A percentile compares a stretch with the other conserved stretches of the same genome.
phyloP scores from a whole-genome alignment of 1,140 invertebrate genomes.

The Drosophila nannoptera region DNA sequence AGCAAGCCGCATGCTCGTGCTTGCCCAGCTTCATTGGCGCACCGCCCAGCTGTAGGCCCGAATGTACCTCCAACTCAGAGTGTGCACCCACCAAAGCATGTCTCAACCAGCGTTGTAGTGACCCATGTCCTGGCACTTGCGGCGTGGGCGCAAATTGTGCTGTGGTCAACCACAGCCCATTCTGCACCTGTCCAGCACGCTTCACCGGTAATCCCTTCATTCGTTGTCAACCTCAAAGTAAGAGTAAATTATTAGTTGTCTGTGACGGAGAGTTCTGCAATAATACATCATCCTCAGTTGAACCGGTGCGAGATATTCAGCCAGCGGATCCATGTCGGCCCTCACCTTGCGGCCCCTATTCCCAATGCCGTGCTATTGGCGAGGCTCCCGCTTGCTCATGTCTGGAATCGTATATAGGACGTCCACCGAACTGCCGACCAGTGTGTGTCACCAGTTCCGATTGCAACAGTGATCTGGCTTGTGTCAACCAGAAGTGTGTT shows the following conservation, averaged over 20 bases:
- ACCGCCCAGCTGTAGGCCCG: slow-evolving; percentile 86
- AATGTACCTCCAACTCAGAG: slow-evolving; percentile 86
- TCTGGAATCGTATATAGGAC: slow-evolving; percentile 85
- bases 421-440: slow-evolving; percentile 88
- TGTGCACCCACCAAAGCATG: slow-evolving; percentile 84
- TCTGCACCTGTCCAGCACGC: slow-evolving; percentile 87
- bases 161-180: slow-evolving; percentile 90
- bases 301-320: slow-evolving; percentile 76
- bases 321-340: slow-evolving; percentile 83
- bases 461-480: slow-evolving; percentile 87
- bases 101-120: slow-evolving; percentile 84
- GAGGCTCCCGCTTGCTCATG: slow-evolving; percentile 86
- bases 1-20: slow-evolving; percentile 85
- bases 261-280: slow-evolving; percentile 4
- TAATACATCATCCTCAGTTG: slow-evolving; percentile 63
- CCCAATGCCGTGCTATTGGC: slow-evolving; percentile 83
- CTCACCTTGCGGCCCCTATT: slow-evolving; percentile 87
- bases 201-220: slow-evolving; percentile 90
- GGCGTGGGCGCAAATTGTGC: slow-evolving; percentile 87
- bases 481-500: slow-evolving; percentile 87
- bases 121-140: slow-evolving; percentile 90
- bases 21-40: slow-evolving; percentile 83
- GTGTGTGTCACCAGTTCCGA: slow-evolving; percentile 89
- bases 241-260: slow-evolving; percentile 28
- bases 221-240: slow-evolving; percentile 81